A percentile compares a stretch with the other conserved stretches of the same genome.
These are phyloP conservation scores for Umimayanthus chanpuru DNA, from an alignment of 92 coral and sea anemone genomes.

Conservation along the genomic window DNA sequence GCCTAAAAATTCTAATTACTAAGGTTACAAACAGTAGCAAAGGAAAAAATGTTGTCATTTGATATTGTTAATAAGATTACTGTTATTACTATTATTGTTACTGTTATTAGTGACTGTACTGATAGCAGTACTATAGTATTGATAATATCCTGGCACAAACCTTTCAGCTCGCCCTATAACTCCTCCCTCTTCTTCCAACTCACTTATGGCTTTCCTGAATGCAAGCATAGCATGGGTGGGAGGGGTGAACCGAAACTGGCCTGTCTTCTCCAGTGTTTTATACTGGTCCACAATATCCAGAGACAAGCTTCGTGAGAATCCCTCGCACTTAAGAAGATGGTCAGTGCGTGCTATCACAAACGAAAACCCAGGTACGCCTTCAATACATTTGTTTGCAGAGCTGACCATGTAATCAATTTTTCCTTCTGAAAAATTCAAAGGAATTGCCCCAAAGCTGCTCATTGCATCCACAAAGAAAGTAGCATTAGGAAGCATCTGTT, in stretches of 20 bases:
- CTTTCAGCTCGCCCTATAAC: conserved; percentile 95
- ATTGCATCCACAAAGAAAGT: conserved; percentile 97
- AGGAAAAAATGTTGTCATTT: too few species aligned
- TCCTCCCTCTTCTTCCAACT: conserved; percentile 92
- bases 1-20: too few species aligned
- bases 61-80: too few species aligned
- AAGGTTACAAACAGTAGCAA: too few species aligned
- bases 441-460: conserved; percentile 99
- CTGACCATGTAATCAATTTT: conserved; percentile 92
- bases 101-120: too few species aligned
- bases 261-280: conserved; percentile 82
- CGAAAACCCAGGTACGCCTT: conserved; percentile 98
- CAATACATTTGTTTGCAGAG: conserved; percentile 97
- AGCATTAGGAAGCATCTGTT: conserved; percentile 79
- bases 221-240: conserved; percentile 99
- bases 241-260: conserved; percentile 97
- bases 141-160: conserved; percentile 35
- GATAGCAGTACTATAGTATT: too few species aligned
- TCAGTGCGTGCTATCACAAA: conserved; percentile 82
- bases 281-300: conserved; percentile 93
- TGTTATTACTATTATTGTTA: too few species aligned
- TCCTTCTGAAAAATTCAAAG: conserved; percentile 75
- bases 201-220: conserved; percentile 78
- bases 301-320: conserved; percentile 82
- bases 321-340: conserved; percentile 77